These are phyloP conservation scores for Morone chrysops DNA, from an alignment of 2,113 vertebrate genomes.

Conservation along the genomic window DNA sequence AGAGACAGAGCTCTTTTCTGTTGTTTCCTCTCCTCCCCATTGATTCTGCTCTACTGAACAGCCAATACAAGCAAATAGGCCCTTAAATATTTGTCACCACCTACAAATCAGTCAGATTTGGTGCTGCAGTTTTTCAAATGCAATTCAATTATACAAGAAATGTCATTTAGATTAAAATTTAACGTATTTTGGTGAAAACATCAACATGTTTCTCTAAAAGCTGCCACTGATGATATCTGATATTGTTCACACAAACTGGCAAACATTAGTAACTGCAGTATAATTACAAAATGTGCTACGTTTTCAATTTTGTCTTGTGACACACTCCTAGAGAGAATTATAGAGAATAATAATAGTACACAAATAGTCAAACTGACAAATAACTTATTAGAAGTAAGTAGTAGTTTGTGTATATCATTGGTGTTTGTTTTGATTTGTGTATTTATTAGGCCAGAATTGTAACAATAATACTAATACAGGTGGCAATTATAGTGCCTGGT, in stretches of 20 bases:
- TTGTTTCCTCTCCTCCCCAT: background rate
- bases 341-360: no score
- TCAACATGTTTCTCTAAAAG: background rate
- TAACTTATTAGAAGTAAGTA: no score
- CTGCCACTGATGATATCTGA: background rate
- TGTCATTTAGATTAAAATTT: background rate
- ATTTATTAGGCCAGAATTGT: background rate
- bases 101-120: background rate
- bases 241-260: background rate
- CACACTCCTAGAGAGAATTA: no score
- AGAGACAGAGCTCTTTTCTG: conserved; percentile 68
- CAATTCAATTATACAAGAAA: background rate
- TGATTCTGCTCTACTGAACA: background rate
- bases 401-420: background rate
- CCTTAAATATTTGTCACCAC: background rate
- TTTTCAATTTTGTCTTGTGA: no score
- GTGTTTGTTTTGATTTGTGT: background rate
- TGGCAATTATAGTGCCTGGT: no score
- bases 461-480: background rate
- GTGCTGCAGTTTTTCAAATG: background rate
- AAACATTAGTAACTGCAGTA: background rate
- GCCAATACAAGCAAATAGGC: no score
- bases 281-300: background rate
- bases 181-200: background rate
- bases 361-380: no score